Evolutionary conservation across 2,888 invertebrate species (phyloP), one percentile per base, ranked within the genome.

Genomic region (Pseudanteris insignis): DNA sequence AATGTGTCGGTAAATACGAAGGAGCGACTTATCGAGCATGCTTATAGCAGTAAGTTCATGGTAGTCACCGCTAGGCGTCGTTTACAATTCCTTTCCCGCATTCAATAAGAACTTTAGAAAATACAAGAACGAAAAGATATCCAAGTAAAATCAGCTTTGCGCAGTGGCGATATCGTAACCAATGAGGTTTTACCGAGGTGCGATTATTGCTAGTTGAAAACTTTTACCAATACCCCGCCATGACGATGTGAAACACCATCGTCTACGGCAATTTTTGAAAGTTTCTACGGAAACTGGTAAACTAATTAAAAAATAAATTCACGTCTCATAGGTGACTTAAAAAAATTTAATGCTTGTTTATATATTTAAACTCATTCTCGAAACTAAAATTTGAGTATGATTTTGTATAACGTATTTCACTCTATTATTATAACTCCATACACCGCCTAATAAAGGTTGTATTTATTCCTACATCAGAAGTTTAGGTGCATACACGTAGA

Each of bases 151-250:
- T 83, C 75, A 90, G 86, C 90, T 90, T 90, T 91, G 91, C 91
- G 91, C 91, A 91, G 91, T 86, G 90, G 90, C 90, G 87, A 87
- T 90, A 90, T 90, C 89, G 89, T 91, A 91, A 90, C 90, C 90
- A 85, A 90, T 91, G 91, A 91, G 88, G 91, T 89, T 85, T 83
- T 86, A 88, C 89, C 88, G 90, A 89, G 89, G 88, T 89, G 89
- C 88, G 88, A 89, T 89, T 89, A 90, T 91, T 91, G 90, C 90
- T 90, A 90, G 89, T 91, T 91, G 90, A 90, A 90, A 90, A 91
- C 90, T 91, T 89, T 89, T 88, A 89, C 91, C 91, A 91, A 91
- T 91, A 90, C 89, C 90, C 89, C 89, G 89, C 89, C 89, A 83
- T 84, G 89, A 84, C 88, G 88, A 86, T 88, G 88, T 90, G 90